Percentiles rank a stretch among this genome's conserved stretches.
Evolutionary conservation across 2,888 invertebrate species (phyloP).

Genomic region (Meandrusa payeni): DNA sequence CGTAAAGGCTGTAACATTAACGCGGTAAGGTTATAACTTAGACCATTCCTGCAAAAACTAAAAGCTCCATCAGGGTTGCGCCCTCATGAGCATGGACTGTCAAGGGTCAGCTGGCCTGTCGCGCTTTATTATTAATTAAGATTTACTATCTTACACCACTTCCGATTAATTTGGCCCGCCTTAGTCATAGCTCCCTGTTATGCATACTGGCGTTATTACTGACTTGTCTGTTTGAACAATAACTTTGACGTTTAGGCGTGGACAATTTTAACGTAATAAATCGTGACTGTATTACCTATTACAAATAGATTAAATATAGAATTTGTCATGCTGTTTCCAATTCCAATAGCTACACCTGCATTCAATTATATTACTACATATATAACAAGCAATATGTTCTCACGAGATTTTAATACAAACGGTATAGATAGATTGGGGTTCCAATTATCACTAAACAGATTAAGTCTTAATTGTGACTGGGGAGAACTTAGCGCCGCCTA

Average conservation of each 20-base stretch:
- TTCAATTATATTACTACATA: too few relatives aligned
- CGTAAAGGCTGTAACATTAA: too few relatives aligned
- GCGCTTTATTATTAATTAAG: constrained; percentile 64
- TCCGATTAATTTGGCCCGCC: constrained; percentile 45
- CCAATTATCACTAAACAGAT: too few relatives aligned
- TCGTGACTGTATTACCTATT: constrained; percentile 10
- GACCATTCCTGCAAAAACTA: constrained; percentile 5
- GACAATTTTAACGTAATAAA: constrained; percentile 23
- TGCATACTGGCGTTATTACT: constrained; percentile 35
- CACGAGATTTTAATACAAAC: too few relatives aligned
- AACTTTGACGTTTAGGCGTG: constrained; percentile 28
- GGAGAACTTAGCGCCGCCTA: too few relatives aligned
- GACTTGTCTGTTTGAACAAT: constrained; percentile 37
- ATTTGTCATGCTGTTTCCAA: constrained; percentile 6
- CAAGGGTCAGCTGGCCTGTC: constrained; percentile 60
- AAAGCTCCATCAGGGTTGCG: constrained; percentile 9
- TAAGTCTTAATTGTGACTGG: too few relatives aligned
- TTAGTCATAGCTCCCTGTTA: constrained; percentile 36
- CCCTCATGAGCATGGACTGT: constrained; percentile 58
- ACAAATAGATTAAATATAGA: constrained; percentile 14
- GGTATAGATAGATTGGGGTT: too few relatives aligned
- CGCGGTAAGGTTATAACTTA: neutral
- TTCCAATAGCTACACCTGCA: too few relatives aligned
- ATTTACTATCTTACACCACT: constrained; percentile 56
- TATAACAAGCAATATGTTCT: too few relatives aligned